phyloP scores from a whole-genome alignment of 2,113 vertebrate species.

The Cynocephalus volans region DNA sequence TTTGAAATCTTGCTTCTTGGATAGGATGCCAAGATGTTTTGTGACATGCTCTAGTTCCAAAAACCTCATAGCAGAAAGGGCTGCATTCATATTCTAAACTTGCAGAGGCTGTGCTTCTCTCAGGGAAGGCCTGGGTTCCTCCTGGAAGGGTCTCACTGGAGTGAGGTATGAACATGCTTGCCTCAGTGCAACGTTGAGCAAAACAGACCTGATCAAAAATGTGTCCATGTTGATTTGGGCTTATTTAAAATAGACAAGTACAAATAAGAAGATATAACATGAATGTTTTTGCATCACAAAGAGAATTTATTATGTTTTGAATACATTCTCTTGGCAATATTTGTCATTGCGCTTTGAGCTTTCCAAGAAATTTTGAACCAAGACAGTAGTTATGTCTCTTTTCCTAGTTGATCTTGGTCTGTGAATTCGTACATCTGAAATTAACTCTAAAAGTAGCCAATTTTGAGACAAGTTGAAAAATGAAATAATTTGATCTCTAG shows the following conservation, averaged over 20 bases:
- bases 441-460: slow-evolving; percentile 52
- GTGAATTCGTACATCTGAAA: slow-evolving; percentile 62
- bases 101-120: slow-evolving; percentile 65
- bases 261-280: slow-evolving; percentile 73
- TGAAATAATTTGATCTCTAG: neutral
- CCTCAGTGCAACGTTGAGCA: slow-evolving; percentile 62
- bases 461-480: slow-evolving; percentile 4
- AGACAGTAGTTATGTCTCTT: slow-evolving; percentile 73
- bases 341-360: slow-evolving; percentile 74
- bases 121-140: slow-evolving; percentile 35
- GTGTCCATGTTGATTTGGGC: slow-evolving; percentile 69
- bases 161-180: slow-evolving; percentile 66
- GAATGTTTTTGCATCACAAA: slow-evolving; percentile 60
- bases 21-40: slow-evolving; percentile 76
- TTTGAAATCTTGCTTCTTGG: slow-evolving; percentile 77
- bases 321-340: slow-evolving; percentile 67
- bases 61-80: slow-evolving; percentile 80
- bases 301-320: slow-evolving; percentile 78
- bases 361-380: slow-evolving; percentile 65
- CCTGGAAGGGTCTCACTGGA: slow-evolving; percentile 25
- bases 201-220: slow-evolving; percentile 70
- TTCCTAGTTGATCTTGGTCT: slow-evolving; percentile 65
- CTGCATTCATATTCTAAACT: slow-evolving; percentile 78
- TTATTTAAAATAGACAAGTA: slow-evolving; percentile 68
- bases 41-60: slow-evolving; percentile 79